Evolutionary conservation across 2,888 invertebrate species (phyloP).

Genomic region (Diarsia rubi): DNA sequence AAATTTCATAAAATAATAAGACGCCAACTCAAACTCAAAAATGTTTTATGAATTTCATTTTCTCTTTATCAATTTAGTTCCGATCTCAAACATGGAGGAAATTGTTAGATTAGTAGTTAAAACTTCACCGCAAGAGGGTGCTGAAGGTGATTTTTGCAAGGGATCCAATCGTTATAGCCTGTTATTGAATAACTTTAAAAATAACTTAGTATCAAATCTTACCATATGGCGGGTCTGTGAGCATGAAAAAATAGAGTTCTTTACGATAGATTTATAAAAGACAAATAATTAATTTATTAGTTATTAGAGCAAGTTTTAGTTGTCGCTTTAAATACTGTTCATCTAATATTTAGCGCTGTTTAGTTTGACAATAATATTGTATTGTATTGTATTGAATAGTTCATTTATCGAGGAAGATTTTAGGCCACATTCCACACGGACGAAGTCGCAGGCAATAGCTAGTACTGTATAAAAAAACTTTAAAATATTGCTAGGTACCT

Average conservation of each 20-base stretch:
- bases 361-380: background rate
- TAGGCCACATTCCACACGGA: too few species aligned
- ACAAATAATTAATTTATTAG: background rate
- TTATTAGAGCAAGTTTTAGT: too few species aligned
- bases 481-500: constrained; percentile 26
- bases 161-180: background rate
- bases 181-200: background rate
- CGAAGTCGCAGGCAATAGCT: too few species aligned
- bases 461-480: background rate
- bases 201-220: background rate
- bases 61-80: too few species aligned
- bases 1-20: too few species aligned
- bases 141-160: background rate
- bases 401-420: too few species aligned
- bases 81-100: too few species aligned
- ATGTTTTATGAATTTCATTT: too few species aligned
- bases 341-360: background rate
- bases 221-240: constrained; percentile 26
- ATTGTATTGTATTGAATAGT: too few species aligned
- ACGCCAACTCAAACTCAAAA: too few species aligned
- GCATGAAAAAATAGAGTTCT: constrained; percentile 21
- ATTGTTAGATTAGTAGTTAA: too few species aligned
- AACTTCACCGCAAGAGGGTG: background rate
- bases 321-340: background rate
- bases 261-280: background rate